Evolutionary conservation across 1,140 invertebrate genomes (phyloP).

Genomic region (Bombus consobrinus): DNA sequence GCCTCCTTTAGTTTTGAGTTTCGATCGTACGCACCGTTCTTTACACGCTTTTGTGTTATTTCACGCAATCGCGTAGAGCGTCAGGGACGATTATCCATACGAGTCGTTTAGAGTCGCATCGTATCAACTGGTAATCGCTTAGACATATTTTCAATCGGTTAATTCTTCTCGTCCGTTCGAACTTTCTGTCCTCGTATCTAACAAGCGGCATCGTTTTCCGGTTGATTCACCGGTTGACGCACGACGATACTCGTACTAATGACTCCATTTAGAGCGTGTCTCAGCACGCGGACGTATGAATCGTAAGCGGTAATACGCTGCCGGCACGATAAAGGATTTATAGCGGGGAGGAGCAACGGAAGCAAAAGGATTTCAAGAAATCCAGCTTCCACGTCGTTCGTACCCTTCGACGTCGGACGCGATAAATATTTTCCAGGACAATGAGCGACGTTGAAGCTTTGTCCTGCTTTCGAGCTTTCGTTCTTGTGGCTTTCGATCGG

Average conservation of each 20-base stretch:
- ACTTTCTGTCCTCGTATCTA: not conserved
- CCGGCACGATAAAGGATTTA: constrained; percentile 5
- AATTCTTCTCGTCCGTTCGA: not conserved
- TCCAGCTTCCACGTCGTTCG: constrained; percentile 47
- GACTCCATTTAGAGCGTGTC: not conserved
- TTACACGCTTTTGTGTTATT: too few relatives aligned
- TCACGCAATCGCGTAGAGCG: too few relatives aligned
- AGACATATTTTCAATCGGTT: too few relatives aligned
- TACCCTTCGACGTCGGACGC: constrained; percentile 52
- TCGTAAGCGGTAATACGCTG: not conserved
- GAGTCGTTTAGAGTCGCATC: too few relatives aligned
- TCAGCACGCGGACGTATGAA: not conserved
- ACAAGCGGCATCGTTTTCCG: not conserved
- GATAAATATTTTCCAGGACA: constrained; percentile 78
- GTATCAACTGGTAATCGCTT: too few relatives aligned
- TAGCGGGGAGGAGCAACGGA: constrained; percentile 36
- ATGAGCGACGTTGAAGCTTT: constrained; percentile 52
- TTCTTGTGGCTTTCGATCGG: constrained; percentile 64
- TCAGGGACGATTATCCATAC: too few relatives aligned
- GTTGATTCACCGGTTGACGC: not conserved
- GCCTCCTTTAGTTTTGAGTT: too few relatives aligned
- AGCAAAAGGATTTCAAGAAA: constrained; percentile 54
- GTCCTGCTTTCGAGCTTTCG: constrained; percentile 24
- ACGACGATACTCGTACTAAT: not conserved
- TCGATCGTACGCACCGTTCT: too few relatives aligned